Base-by-base conservation (phyloP, 2,113 vertebrate genomes). In the Xerus inauris region DNA sequence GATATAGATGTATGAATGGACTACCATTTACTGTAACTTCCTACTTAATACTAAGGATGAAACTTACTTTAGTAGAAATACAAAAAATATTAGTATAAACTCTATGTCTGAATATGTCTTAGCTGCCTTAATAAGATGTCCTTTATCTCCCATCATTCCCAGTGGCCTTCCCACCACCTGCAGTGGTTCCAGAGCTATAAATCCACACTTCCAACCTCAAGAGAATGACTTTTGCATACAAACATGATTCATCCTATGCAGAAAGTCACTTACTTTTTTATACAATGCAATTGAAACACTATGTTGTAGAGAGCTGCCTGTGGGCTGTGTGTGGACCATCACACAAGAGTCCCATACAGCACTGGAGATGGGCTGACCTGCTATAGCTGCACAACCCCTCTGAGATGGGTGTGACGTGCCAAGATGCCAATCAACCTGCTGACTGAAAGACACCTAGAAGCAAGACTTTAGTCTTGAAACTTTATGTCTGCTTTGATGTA, bases 81-180 rank as follows among this genome's bases (percentile, higher is more conserved):
- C 22, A 94, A 96, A 97, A 97, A 97, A 95, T 94, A 86, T n/a
- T n/a, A 98, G 94, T 93, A 57, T 65, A 83, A 97, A 62, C 49
- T 57, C 94, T 96, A 84, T 28, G 91, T 98, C 98, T 97, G 91
- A 95, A 32, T 97, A 96, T 69, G 8, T 98, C 98, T 97, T 98
- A 99, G 98, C 98, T 98, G 98, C 98, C 98, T 98, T 97, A 97
- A 96, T 98, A 96, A 97, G 98, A 98, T 98, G 98, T 98, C 98
- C 97, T 35, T 76, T 82, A 59, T 72, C 96, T 98, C 94, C 97
- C 97, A 85, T 94, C 96, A 54, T 90, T 95, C 98, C 97, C 97
- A 98, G 98, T 83, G 98, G 96, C 87, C 93, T 59, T 22, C 69
- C 97, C 98, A 98, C 98, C 94, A 98, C 98, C 98, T 98, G 98